These are phyloP conservation scores for Drosophila parabipectinata DNA, from an alignment of 1,140 invertebrate species.

Conservation along the genomic window DNA sequence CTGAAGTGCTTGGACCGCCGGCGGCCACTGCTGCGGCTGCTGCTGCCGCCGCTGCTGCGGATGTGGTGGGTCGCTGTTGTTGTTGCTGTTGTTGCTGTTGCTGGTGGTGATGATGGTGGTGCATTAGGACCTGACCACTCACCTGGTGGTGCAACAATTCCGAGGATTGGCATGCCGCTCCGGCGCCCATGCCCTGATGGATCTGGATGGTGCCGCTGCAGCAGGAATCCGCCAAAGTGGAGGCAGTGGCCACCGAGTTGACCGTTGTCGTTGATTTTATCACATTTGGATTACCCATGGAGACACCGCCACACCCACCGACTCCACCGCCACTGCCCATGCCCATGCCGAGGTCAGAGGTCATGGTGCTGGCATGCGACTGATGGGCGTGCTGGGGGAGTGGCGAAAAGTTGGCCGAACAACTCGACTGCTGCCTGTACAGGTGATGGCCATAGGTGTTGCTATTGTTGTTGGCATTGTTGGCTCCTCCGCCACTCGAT, in stretches of 20 bases:
- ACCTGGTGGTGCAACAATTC: slow-evolving; percentile 55
- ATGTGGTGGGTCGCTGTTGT: slow-evolving; percentile 42
- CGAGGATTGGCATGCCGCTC: slow-evolving; percentile 72
- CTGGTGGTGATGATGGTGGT: slow-evolving; percentile 25
- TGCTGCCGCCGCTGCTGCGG: slow-evolving; percentile 42
- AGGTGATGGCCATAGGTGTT: slow-evolving; percentile 39
- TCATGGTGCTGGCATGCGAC: slow-evolving; percentile 79
- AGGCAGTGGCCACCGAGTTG: slow-evolving; percentile 80
- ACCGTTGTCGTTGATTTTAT: slow-evolving; percentile 83
- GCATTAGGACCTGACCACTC: slow-evolving; percentile 28
- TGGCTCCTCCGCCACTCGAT: slow-evolving; percentile 3
- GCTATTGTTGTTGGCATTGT: background rate
- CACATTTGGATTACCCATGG: slow-evolving; percentile 79
- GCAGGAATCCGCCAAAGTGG: slow-evolving; percentile 78
- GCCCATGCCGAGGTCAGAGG: slow-evolving; percentile 71
- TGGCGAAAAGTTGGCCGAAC: slow-evolving; percentile 80
- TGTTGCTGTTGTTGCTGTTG: slow-evolving; percentile 31
- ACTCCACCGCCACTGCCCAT: slow-evolving; percentile 42
- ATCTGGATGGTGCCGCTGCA: slow-evolving; percentile 80
- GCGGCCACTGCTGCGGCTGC: slow-evolving; percentile 36
- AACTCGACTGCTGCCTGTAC: slow-evolving; percentile 80
- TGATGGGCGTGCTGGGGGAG: slow-evolving; percentile 79
- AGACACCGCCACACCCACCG: slow-evolving; percentile 30
- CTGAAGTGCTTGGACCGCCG: slow-evolving; percentile 47
- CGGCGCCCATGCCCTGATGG: slow-evolving; percentile 77